Base-by-base conservation (phyloP, 1,140 invertebrate genomes). In the Gryllus bimaculatus region DNA sequence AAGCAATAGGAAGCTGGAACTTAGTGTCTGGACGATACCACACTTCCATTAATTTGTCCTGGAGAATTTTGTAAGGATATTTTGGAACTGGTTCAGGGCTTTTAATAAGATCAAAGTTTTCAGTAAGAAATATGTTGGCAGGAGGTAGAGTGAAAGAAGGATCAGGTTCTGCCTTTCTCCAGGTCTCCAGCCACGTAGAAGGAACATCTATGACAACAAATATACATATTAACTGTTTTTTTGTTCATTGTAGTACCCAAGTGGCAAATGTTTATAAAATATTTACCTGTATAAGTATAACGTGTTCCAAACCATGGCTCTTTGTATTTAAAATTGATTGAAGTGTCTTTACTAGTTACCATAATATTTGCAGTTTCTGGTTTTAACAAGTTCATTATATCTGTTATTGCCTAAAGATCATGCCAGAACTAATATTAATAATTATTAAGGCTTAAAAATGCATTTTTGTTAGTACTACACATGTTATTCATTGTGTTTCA, bases 1-100 rank as follows among this genome's bases (percentile, higher is more conserved):
- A 90, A 0, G 91, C 93, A 78, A 93, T 93, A 0, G 96, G 96
- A n/a, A 95, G 87, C 8, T 92, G 87, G 85, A 96, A 98, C 83
- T 93, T 94, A 73, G 92, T 89, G 85, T 98, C 96, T 77, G 92
- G 91, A 79, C 94, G 92, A 85, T 93, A 96, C 95, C 95, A 98
- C 48, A 97, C 82, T 83, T 95, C 93, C 79, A 90, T 86, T 26
- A 89, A 84, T 79, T 48, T 85, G 74, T 90, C 90, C 74, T 88
- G 87, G 8, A 90, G 85, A 12, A 95, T 86, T 82, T 92, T 90
- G 73, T 87, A 85, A 1, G 94, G 93, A 83, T 91, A 91, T 26
- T 86, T 83, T 82, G n/a, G 15, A 48, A 73, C 20, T 75, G 21
- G 73, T 4, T 39, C 26, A 75, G 54, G 49, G 66, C 21, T 20